Percentiles rank a stretch among this genome's conserved stretches.
phyloP scores from a whole-genome alignment of 2,797 vertebrate species.

The Rhabdophis nuchalis region DNA sequence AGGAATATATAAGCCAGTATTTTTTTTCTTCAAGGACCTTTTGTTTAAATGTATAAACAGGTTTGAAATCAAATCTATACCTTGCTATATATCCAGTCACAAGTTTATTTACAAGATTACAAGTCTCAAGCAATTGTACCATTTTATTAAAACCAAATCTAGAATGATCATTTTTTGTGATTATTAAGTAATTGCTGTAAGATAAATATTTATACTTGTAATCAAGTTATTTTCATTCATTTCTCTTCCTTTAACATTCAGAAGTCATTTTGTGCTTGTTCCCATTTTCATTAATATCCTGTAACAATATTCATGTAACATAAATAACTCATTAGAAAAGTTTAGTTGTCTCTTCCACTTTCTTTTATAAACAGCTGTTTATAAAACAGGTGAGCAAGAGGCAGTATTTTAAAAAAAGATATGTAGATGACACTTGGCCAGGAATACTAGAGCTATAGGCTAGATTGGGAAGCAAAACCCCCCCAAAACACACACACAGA shows the following conservation, averaged over 20 bases:
- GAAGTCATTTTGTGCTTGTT: background rate
- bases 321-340: background rate
- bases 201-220: background rate
- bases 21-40: background rate
- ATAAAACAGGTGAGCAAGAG: background rate
- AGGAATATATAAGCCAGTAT: background rate
- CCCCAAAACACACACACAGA: no score
- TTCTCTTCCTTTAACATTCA: background rate
- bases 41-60: background rate
- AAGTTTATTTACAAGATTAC: background rate
- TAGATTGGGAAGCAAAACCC: background rate
- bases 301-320: background rate
- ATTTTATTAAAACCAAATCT: background rate
- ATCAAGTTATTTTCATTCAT: background rate
- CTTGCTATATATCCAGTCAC: background rate
- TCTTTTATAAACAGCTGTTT: background rate
- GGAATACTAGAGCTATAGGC: background rate
- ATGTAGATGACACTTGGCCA: background rate
- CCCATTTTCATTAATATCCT: background rate
- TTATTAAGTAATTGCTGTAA: background rate
- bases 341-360: background rate
- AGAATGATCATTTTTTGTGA: background rate
- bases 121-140: background rate
- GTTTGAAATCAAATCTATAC: background rate
- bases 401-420: background rate